phyloP scores from a whole-genome alignment of 2,888 invertebrate species.

The Notocelia uddmanniana region DNA sequence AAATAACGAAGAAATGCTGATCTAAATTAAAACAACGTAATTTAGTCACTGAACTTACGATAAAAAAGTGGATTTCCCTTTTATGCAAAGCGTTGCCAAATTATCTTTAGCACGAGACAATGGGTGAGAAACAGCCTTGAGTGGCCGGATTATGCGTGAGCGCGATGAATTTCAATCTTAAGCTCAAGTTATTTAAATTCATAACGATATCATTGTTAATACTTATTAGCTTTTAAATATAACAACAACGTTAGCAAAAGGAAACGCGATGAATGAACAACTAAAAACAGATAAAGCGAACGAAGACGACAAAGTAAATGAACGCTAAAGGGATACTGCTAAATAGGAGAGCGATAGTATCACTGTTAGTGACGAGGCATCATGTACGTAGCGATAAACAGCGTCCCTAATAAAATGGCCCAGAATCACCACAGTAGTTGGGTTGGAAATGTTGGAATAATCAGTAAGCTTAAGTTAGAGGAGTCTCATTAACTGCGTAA shows the following conservation, averaged over 20 bases:
- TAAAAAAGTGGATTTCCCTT: constrained; percentile 42
- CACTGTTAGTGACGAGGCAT: constrained; percentile 68
- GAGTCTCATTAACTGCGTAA: not conserved
- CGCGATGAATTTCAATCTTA: constrained; percentile 30
- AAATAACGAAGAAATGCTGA: constrained; percentile 4
- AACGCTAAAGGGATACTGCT: constrained; percentile 60
- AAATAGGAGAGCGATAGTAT: constrained; percentile 71
- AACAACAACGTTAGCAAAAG: not conserved
- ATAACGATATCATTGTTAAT: not conserved
- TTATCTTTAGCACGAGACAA: constrained; percentile 38
- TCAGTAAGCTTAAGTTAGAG: not conserved
- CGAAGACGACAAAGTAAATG: constrained; percentile 59
- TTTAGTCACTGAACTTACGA: constrained; percentile 26
- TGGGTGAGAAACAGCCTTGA: constrained; percentile 42
- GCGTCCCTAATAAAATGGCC: constrained; percentile 74
- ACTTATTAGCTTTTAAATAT: not conserved
- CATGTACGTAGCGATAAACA: constrained; percentile 75
- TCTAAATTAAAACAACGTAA: constrained; percentile 1
- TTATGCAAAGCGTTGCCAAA: constrained; percentile 43
- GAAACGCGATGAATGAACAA: constrained; percentile 4
- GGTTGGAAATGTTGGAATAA: not conserved
- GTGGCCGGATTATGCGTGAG: constrained; percentile 35
- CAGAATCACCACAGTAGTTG: constrained; percentile 58
- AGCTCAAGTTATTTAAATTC: constrained; percentile 5
- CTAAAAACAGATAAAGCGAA: constrained; percentile 51